Conservation (phyloP, 2,113 vertebrate species). For the Callipepla squamata region DNA sequence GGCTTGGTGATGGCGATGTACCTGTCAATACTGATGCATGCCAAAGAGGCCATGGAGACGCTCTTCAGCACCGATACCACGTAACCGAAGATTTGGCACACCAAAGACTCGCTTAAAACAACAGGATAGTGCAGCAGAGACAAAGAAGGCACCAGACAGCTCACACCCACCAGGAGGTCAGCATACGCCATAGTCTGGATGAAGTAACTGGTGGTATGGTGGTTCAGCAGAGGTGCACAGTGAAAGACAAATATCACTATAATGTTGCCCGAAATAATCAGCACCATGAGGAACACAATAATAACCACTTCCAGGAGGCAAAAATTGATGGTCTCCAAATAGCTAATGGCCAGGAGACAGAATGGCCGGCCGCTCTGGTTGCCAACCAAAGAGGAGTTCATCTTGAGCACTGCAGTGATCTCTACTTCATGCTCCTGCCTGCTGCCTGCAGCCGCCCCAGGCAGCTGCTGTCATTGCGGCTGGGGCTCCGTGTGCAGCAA, state of each 20-base stretch:
- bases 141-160: constrained; percentile 95
- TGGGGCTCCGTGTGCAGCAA: constrained; percentile 65
- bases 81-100: constrained; percentile 94
- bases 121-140: constrained; percentile 90
- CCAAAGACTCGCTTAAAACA: constrained; percentile 86
- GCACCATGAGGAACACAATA: constrained; percentile 92
- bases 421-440: constrained; percentile 74
- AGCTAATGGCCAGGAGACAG: constrained; percentile 91
- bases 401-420: constrained; percentile 82
- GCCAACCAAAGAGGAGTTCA: constrained; percentile 91
- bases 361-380: constrained; percentile 88
- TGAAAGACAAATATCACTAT: constrained; percentile 98
- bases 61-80: constrained; percentile 96
- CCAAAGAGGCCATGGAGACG: constrained; percentile 94
- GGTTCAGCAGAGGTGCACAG: constrained; percentile 95
- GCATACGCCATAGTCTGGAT: constrained; percentile 99
- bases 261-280: constrained; percentile 95
- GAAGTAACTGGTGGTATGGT: constrained; percentile 97
- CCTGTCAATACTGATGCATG: constrained; percentile 95
- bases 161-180: constrained; percentile 94
- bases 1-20: constrained; percentile 95
- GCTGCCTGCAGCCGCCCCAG: constrained; percentile 75
- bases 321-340: constrained; percentile 87
- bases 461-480: constrained; percentile 79
- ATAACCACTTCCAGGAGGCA: constrained; percentile 93